Conservation (phyloP, 2,797 vertebrate genomes). For the Aeoliscus strigatus region DNA sequence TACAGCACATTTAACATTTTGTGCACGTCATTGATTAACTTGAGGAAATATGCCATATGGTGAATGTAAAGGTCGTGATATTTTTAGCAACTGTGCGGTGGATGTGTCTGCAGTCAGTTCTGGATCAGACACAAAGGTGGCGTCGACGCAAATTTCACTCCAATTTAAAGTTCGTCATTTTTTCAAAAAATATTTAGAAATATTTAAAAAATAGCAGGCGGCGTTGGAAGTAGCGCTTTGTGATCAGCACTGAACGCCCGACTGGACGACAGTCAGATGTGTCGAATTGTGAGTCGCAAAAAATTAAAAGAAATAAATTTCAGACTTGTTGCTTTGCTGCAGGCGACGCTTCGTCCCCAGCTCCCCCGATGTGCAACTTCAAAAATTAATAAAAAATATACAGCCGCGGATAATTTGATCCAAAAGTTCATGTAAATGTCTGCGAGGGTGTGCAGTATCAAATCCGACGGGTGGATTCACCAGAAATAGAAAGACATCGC, state of each 20-base stretch:
- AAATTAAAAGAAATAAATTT: slow-evolving; percentile 52
- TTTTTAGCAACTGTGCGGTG: too few relatives aligned
- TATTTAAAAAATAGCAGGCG: slow-evolving; percentile 80
- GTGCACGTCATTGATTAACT: too few relatives aligned
- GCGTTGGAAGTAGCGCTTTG: slow-evolving; percentile 58
- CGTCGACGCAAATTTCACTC: slow-evolving; percentile 79
- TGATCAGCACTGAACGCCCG: slow-evolving; percentile 57
- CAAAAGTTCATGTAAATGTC: slow-evolving; percentile 68
- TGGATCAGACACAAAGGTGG: slow-evolving; percentile 94
- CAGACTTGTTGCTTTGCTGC: slow-evolving; percentile 43
- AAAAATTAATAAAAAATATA: slow-evolving; percentile 89
- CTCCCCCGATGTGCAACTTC: slow-evolving; percentile 50
- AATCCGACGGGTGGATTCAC: slow-evolving; percentile 65
- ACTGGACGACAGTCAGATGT: slow-evolving; percentile 32
- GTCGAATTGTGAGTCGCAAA: slow-evolving; percentile 18
- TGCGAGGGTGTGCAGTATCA: slow-evolving; percentile 9
- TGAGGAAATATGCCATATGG: too few relatives aligned
- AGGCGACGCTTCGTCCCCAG: slow-evolving; percentile 64
- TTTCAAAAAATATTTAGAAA: slow-evolving; percentile 99
- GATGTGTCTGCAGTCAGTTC: too few relatives aligned
- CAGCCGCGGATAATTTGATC: rapidly evolving
- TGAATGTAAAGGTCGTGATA: too few relatives aligned
- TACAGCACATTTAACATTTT: too few relatives aligned
- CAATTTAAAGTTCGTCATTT: slow-evolving; percentile 97
- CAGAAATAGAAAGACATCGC: too few relatives aligned